Conservation (phyloP, 2,113 vertebrate genomes). For the Globicephala melas region DNA sequence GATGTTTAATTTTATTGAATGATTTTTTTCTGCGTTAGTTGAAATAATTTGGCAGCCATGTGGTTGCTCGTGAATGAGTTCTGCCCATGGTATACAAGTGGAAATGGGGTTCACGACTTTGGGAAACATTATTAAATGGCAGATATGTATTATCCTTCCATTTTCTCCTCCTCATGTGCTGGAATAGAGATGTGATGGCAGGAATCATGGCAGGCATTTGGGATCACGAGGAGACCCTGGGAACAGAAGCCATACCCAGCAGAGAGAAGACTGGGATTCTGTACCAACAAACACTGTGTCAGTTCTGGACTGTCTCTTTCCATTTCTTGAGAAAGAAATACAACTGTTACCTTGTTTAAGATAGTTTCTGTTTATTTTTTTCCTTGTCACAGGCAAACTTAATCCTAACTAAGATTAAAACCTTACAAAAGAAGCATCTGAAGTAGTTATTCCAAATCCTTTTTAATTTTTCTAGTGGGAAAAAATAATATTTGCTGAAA, state of each 20-base stretch:
- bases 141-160: background rate
- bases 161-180: background rate
- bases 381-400: background rate
- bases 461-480: background rate
- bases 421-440: background rate
- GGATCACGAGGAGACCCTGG: background rate
- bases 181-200: background rate
- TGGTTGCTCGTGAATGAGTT: background rate
- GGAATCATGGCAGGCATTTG: background rate
- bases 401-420: background rate
- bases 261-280: background rate
- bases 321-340: background rate
- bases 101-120: background rate
- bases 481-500: constrained; percentile 9
- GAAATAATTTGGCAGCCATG: background rate
- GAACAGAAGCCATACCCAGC: background rate
- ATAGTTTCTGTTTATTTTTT: background rate
- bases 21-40: background rate
- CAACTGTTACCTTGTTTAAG: background rate
- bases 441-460: background rate
- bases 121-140: background rate
- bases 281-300: background rate
- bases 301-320: background rate
- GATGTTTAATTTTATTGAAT: background rate
- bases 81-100: background rate